These are phyloP conservation scores for Drosophila suzukii DNA, from an alignment of 1,140 invertebrate species.

Conservation along the genomic window DNA sequence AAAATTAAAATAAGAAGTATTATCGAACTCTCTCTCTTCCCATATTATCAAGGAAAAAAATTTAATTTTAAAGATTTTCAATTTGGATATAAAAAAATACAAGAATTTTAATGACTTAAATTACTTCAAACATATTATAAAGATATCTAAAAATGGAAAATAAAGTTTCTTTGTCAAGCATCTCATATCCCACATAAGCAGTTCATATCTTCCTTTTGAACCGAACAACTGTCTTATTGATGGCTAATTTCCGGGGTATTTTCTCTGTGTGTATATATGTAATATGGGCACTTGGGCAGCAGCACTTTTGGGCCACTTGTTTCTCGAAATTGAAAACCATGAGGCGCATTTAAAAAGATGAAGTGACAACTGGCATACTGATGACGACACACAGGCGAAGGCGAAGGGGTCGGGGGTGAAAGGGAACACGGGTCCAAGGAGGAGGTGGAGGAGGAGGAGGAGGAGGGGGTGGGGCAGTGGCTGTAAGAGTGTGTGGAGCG, in stretches of 20 bases:
- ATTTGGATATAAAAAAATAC: too few species aligned
- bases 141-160: not conserved
- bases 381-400: slow-evolving; percentile 42
- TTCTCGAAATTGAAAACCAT: slow-evolving; percentile 63
- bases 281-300: slow-evolving; percentile 52
- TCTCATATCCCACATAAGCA: too few species aligned
- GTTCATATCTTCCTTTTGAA: not conserved
- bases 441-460: too few species aligned
- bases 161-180: not conserved
- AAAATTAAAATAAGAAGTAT: too few species aligned
- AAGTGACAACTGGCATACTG: slow-evolving; percentile 72
- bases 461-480: not conserved
- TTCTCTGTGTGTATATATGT: slow-evolving; percentile 16
- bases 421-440: not conserved
- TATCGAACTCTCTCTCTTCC: too few species aligned
- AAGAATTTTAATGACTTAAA: too few species aligned
- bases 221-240: too few species aligned
- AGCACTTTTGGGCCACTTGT: slow-evolving; percentile 61
- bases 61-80: too few species aligned
- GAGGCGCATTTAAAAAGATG: slow-evolving; percentile 70
- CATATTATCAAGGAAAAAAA: too few species aligned
- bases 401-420: not conserved
- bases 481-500: slow-evolving; percentile 42
- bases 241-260: not conserved
- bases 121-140: not conserved